These are phyloP conservation scores for Apotomis betuletana DNA, from an alignment of 2,888 invertebrate species.

Conservation along the genomic window DNA sequence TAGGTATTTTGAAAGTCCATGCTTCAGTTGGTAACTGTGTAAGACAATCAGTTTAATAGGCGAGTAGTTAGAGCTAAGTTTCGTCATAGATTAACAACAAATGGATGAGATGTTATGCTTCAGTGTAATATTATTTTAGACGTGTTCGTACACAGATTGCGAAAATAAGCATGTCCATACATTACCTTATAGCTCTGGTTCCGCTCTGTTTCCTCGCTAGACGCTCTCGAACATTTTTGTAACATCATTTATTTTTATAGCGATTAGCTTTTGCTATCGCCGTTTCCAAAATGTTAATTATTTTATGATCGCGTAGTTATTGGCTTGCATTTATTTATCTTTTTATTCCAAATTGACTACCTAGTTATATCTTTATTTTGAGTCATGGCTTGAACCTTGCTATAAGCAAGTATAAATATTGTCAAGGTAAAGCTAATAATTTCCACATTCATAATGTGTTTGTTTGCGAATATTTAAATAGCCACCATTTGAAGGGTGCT, in stretches of 20 bases:
- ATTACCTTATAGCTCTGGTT: slow-evolving; percentile 74
- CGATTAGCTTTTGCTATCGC: slow-evolving; percentile 68
- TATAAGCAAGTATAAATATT: background rate
- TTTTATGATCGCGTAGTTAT: slow-evolving; percentile 45
- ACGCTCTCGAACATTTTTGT: slow-evolving; percentile 77
- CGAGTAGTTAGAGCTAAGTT: slow-evolving; percentile 33
- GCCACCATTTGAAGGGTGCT: slow-evolving; percentile 51
- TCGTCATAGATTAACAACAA: slow-evolving; percentile 58
- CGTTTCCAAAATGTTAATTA: slow-evolving; percentile 48
- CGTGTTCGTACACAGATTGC: slow-evolving; percentile 69
- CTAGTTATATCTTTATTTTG: background rate
- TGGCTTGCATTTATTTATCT: slow-evolving; percentile 39
- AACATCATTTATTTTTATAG: slow-evolving; percentile 74
- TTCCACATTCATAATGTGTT: background rate
- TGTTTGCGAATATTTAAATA: slow-evolving; percentile 31
- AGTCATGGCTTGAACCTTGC: background rate
- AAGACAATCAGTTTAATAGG: slow-evolving; percentile 50
- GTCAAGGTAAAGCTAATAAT: slow-evolving; percentile 7
- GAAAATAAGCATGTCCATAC: slow-evolving; percentile 80
- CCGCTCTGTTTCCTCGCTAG: slow-evolving; percentile 74
- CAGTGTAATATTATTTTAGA: slow-evolving; percentile 73
- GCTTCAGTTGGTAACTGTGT: slow-evolving; percentile 36
- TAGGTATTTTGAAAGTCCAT: slow-evolving; percentile 28
- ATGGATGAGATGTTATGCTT: slow-evolving; percentile 71
- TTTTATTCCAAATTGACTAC: background rate